phyloP scores from a whole-genome alignment of 2,888 invertebrate species.

The Pollenia amentaria region DNA sequence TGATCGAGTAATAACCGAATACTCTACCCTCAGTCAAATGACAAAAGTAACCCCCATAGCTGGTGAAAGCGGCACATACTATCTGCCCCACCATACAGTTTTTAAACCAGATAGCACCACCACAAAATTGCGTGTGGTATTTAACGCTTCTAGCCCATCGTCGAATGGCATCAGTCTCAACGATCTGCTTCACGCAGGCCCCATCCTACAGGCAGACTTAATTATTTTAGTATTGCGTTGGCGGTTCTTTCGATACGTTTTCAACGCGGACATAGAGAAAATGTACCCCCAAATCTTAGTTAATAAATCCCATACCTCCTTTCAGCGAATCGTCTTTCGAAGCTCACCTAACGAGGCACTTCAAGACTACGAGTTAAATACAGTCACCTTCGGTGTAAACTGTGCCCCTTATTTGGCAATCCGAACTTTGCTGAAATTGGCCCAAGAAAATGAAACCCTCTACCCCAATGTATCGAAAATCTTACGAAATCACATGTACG shows the following conservation, averaged over 20 bases:
- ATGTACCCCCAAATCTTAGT: too few species aligned
- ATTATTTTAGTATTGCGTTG: background rate
- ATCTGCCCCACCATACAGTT: slow-evolving; percentile 17
- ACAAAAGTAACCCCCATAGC: too few species aligned
- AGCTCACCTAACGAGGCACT: too few species aligned
- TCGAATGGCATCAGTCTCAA: too few species aligned
- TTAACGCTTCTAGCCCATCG: too few species aligned
- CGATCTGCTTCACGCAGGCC: background rate
- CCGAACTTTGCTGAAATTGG: background rate
- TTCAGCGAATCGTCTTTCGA: too few species aligned
- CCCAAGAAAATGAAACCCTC: background rate
- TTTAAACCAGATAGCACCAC: slow-evolving; percentile 1
- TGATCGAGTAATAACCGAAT: too few species aligned
- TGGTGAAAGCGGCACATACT: background rate
- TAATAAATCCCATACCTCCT: too few species aligned
- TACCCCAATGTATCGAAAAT: background rate
- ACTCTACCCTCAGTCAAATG: slow-evolving; percentile 16
- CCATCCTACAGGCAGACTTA: background rate
- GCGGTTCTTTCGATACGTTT: background rate
- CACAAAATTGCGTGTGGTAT: too few species aligned
- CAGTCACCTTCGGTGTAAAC: slow-evolving; percentile 25
- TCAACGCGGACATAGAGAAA: too few species aligned
- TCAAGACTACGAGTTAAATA: background rate
- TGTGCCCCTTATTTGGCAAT: slow-evolving; percentile 26
- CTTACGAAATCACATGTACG: slow-evolving; percentile 10